Evolutionary conservation across 2,888 invertebrate genomes (phyloP).

Genomic region (Calliopum simillimum): DNA sequence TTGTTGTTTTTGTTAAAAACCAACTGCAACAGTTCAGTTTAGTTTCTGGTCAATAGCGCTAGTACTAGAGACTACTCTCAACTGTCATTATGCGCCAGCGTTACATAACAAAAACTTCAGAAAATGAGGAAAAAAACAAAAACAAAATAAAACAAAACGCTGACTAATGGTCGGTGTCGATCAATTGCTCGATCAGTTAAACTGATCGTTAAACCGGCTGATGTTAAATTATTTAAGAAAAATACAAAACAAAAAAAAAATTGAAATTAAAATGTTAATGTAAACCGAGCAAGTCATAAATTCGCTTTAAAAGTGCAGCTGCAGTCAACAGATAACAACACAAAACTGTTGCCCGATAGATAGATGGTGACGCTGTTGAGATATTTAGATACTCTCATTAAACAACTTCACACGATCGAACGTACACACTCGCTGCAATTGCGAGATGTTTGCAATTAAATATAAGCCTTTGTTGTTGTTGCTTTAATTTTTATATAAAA

Average conservation of each 20-base stretch:
- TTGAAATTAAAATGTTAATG: conserved; percentile 18
- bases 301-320: not conserved
- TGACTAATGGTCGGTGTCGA: no score
- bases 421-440: not conserved
- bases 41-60: conserved; percentile 5
- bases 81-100: no score
- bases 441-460: conserved; percentile 21
- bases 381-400: not conserved
- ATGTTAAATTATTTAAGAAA: conserved; percentile 1
- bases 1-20: not conserved
- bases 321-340: not conserved
- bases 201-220: conserved; percentile 10
- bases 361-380: no score
- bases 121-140: conserved; percentile 3
- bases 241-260: not conserved
- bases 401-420: conserved; percentile 14
- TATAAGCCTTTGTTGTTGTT: conserved; percentile 5
- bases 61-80: not conserved
- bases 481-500: not conserved
- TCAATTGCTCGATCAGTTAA: conserved; percentile 3
- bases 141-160: not conserved
- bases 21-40: not conserved
- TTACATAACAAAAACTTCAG: no score
- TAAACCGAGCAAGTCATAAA: not conserved
- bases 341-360: no score